phyloP scores from a whole-genome alignment of 2,888 invertebrate species.

The Eristalis tenax region DNA sequence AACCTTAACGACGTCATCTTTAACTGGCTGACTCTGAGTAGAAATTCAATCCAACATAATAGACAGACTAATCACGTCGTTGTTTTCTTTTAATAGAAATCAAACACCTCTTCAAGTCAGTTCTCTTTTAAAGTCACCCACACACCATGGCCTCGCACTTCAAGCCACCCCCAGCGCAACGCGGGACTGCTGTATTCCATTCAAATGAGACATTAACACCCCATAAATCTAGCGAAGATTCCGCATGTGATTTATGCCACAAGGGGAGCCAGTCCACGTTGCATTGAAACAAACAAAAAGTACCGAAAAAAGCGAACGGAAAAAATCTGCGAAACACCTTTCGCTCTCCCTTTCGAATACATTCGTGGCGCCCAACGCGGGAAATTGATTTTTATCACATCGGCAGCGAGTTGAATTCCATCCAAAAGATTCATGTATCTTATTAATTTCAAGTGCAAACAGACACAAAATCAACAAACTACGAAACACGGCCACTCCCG shows the following conservation, averaged over 20 bases:
- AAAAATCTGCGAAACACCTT: neutral
- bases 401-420: neutral
- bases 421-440: conserved; percentile 35
- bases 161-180: neutral
- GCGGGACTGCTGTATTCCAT: conserved; percentile 36
- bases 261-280: conserved; percentile 44
- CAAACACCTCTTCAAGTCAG: neutral
- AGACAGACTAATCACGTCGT: too few relatives aligned
- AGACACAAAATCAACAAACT: conserved; percentile 63
- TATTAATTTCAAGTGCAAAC: conserved; percentile 69
- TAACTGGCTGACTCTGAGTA: too few relatives aligned
- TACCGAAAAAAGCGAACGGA: conserved; percentile 25
- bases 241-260: conserved; percentile 68
- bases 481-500: conserved; percentile 45
- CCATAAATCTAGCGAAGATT: conserved; percentile 68
- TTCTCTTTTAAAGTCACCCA: neutral
- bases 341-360: neutral
- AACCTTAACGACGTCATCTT: too few relatives aligned
- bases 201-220: conserved; percentile 72
- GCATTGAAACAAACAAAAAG: neutral
- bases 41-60: too few relatives aligned
- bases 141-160: conserved; percentile 7
- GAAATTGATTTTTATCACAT: conserved; percentile 70
- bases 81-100: too few relatives aligned
- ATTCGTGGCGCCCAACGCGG: conserved; percentile 35